Evolutionary conservation across 2,113 vertebrate genomes (phyloP), one percentile per base, ranked within the genome.

Genomic region (Clarias batrachus): DNA sequence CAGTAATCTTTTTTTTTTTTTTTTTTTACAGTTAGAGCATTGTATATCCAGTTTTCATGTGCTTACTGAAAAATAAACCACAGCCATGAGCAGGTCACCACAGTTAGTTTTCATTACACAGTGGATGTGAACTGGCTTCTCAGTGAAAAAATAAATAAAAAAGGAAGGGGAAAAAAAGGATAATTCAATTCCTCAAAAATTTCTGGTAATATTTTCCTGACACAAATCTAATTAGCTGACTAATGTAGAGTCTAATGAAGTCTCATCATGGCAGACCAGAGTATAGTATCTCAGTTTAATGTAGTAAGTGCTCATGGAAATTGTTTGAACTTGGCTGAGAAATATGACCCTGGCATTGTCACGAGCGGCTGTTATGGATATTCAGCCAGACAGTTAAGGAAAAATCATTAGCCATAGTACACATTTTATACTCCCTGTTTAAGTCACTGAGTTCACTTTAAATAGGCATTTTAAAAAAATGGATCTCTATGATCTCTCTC

Each of bases 101-200:
- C 33, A 90, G 60, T 86, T 56, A 70, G 73, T 84, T 80, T 84
- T 85, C 77, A 88, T 82, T 78, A 86, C 87, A 78, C 57, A 81
- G 81, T 74, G 33, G 80, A 79, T 86, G 73, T 76, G 84, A 93
- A 94, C 92, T 92, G 93, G 93, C 82, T 91, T 14, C 87, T 70
- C 87, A 89, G 86, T 41, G 25, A 52, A 48, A 74, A 74, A 74
- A n/a, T n/a, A n/a, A 74, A 74, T 0, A 41, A 41, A 41, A 92
- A 93, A 91, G 90, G 66, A 90, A 92, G 91, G 90, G 91, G 84
- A 70, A 91, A 89, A 91, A 86, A 63, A 91, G 93, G 90, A 87
- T 94, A 95, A 96, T 95, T 94, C 90, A 94, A 96, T 96, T 95
- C 94, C 92, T 87, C 87, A 73, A 6, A 90, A 91, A 93, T 92